Conservation (phyloP, 2,797 vertebrate species). For the Denticeps clupeoides region DNA sequence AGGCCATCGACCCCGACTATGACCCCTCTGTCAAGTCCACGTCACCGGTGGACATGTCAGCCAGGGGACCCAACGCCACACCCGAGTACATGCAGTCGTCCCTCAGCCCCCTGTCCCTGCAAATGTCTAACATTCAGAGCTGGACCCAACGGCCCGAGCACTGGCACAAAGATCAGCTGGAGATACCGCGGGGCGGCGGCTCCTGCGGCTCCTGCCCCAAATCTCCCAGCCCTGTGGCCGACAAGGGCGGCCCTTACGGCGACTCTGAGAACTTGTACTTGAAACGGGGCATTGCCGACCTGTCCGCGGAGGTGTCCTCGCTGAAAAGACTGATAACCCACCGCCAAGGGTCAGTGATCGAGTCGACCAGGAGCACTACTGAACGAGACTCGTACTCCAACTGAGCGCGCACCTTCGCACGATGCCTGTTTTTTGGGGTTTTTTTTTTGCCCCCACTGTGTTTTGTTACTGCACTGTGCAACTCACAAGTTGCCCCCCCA, state of each 20-base stretch:
- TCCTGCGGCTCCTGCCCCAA: slow-evolving; percentile 39
- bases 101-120: slow-evolving; percentile 73
- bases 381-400: slow-evolving; percentile 51
- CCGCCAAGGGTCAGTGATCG: slow-evolving; percentile 68
- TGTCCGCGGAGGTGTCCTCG: slow-evolving; percentile 69
- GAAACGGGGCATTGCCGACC: slow-evolving; percentile 64
- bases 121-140: slow-evolving; percentile 77
- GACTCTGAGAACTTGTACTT: slow-evolving; percentile 67
- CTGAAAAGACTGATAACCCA: slow-evolving; percentile 71
- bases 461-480: slow-evolving; percentile 76
- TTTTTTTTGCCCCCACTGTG: too few species aligned
- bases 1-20: slow-evolving; percentile 76
- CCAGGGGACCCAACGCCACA: slow-evolving; percentile 38
- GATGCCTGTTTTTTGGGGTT: too few species aligned
- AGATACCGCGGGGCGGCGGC: slow-evolving; percentile 35
- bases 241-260: slow-evolving; percentile 58
- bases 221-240: slow-evolving; percentile 24
- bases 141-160: slow-evolving; percentile 75
- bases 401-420: slow-evolving; percentile 63
- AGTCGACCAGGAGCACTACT: slow-evolving; percentile 64
- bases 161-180: slow-evolving; percentile 63
- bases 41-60: slow-evolving; percentile 58
- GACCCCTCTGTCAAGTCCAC: slow-evolving; percentile 66
- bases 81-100: slow-evolving; percentile 56
- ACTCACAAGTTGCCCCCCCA: slow-evolving; percentile 62